phyloP scores from a whole-genome alignment of 2,888 invertebrate species.

The Ramazzottius varieornatus region DNA sequence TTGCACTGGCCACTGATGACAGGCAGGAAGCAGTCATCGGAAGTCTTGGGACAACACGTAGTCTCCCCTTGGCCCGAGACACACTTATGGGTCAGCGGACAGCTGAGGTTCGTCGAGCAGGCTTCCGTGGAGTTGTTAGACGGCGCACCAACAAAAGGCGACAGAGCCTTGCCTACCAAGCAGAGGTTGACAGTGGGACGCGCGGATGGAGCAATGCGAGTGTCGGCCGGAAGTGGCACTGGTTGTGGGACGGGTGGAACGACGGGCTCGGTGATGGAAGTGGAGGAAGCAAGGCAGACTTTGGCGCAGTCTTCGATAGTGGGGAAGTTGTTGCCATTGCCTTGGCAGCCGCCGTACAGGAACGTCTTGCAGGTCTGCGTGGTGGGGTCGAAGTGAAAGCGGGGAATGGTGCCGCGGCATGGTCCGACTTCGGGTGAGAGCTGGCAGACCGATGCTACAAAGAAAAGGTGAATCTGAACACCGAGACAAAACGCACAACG shows the following conservation, averaged over 20 bases:
- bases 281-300: background rate
- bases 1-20: background rate
- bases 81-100: background rate
- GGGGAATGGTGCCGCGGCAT: background rate
- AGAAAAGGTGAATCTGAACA: too few species aligned
- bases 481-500: too few species aligned
- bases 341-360: background rate
- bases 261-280: too few species aligned
- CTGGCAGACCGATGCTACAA: background rate
- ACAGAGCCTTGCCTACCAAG: background rate
- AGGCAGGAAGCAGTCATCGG: conserved; percentile 1
- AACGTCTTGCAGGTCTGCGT: background rate
- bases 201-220: too few species aligned
- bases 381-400: background rate
- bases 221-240: too few species aligned
- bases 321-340: background rate
- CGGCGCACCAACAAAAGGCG: background rate
- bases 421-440: background rate
- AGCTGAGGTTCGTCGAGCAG: background rate
- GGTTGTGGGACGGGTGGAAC: background rate
- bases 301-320: background rate
- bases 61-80: too few species aligned
- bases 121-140: background rate
- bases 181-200: background rate
- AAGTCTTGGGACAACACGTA: background rate